Conservation (phyloP, 1,140 invertebrate species). For the Drosophila fuyamai region DNA sequence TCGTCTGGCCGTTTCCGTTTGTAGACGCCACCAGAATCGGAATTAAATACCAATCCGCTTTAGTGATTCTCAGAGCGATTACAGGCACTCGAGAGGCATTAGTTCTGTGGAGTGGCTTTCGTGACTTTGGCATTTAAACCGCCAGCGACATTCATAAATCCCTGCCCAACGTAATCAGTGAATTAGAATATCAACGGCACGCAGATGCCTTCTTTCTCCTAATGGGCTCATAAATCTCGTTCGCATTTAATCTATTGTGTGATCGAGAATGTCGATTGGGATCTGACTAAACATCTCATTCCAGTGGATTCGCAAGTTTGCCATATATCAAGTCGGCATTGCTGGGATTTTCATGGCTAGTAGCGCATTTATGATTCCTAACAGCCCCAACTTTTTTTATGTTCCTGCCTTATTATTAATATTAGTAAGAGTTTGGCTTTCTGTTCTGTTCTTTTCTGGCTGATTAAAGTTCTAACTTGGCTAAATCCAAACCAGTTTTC, state of each 20-base stretch:
- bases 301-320: neutral
- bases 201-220: constrained; percentile 33
- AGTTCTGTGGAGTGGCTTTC: neutral
- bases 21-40: constrained; percentile 53
- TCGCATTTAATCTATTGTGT: constrained; percentile 19
- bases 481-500: constrained; percentile 79
- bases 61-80: constrained; percentile 69
- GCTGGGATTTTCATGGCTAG: constrained; percentile 10
- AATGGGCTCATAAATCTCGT: constrained; percentile 40
- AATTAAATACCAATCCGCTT: constrained; percentile 63
- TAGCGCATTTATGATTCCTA: constrained; percentile 32
- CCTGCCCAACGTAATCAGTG: constrained; percentile 30
- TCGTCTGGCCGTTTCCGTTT: constrained; percentile 65
- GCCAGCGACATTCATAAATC: constrained; percentile 18
- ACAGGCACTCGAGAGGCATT: constrained; percentile 45
- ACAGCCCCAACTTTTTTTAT: constrained; percentile 12
- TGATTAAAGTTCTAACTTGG: constrained; percentile 76
- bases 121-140: constrained; percentile 11
- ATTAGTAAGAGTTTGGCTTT: constrained; percentile 71
- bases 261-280: constrained; percentile 24
- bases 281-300: constrained; percentile 19
- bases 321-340: neutral
- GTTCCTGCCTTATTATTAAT: constrained; percentile 65
- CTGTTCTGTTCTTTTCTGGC: constrained; percentile 13
- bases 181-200: constrained; percentile 51